Evolutionary conservation across 2,888 invertebrate genomes (phyloP).

Genomic region (Drosophila emarginata): DNA sequence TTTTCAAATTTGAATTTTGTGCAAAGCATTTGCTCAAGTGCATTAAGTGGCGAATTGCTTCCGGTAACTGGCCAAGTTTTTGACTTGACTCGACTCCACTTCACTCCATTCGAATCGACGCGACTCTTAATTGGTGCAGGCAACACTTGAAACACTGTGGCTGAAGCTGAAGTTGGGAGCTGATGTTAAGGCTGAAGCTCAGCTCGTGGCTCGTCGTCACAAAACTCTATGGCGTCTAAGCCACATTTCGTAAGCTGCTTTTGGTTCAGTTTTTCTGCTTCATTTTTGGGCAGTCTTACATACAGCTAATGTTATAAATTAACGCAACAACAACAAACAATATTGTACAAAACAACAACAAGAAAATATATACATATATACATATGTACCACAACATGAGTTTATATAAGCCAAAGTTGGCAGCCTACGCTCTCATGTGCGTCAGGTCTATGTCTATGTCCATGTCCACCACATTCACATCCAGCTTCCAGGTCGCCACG

Average conservation of each 20-base stretch:
- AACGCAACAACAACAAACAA: conserved; percentile 52
- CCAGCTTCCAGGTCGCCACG: conserved; percentile 58
- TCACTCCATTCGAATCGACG: conserved; percentile 15
- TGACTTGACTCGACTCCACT: conserved; percentile 1
- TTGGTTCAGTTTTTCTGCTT: conserved; percentile 44
- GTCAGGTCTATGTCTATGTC: conserved; percentile 44
- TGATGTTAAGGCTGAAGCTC: conserved; percentile 26
- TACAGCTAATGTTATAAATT: conserved; percentile 64
- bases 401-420: conserved; percentile 62
- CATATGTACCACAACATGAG: conserved; percentile 43
- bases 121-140: conserved; percentile 40
- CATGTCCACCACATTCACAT: conserved; percentile 33
- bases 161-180: conserved; percentile 19
- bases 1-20: conserved; percentile 52
- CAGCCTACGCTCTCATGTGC: conserved; percentile 64
- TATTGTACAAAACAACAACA: conserved; percentile 30
- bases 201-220: conserved; percentile 34
- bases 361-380: conserved; percentile 23
- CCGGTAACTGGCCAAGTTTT: conserved; percentile 53
- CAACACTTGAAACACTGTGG: conserved; percentile 41
- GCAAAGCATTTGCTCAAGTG: conserved; percentile 55
- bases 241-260: conserved; percentile 61
- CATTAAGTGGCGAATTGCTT: conserved; percentile 68
- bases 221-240: conserved; percentile 14
- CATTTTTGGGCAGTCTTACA: conserved; percentile 43